Evolutionary conservation across 2,113 vertebrate species (phyloP).

Genomic region (Prietella phreatophila): DNA sequence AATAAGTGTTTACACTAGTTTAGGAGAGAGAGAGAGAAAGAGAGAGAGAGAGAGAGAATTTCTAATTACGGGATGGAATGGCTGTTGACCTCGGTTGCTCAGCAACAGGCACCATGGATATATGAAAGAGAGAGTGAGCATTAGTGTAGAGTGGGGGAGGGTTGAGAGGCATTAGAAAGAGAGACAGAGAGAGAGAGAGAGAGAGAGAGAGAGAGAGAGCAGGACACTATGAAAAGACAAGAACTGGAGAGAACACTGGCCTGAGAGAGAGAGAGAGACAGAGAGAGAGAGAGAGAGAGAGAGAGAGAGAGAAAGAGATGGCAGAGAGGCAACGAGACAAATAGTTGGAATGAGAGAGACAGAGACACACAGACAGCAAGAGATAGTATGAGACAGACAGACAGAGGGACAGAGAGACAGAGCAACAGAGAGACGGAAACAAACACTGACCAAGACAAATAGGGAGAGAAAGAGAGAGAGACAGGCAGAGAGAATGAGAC

Average conservation of each 20-base stretch:
- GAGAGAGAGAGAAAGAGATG: background rate
- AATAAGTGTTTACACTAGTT: background rate
- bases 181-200: background rate
- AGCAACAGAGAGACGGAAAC: background rate
- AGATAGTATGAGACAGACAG: background rate
- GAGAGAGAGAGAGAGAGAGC: background rate
- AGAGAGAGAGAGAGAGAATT: conserved; percentile 50
- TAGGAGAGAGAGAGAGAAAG: conserved; percentile 15
- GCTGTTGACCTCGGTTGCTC: conserved; percentile 66
- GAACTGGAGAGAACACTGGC: background rate
- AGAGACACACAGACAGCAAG: background rate
- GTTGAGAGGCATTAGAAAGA: conserved; percentile 30
- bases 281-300: background rate
- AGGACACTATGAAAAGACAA: background rate
- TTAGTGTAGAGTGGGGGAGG: conserved; percentile 53
- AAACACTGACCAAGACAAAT: background rate
- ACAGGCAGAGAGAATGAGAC: background rate
- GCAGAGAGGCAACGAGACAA: background rate
- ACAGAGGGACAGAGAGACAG: background rate
- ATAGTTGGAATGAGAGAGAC: background rate
- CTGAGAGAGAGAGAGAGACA: background rate
- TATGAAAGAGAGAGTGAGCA: conserved; percentile 56
- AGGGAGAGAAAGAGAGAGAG: background rate
- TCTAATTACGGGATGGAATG: conserved; percentile 76
- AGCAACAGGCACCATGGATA: conserved; percentile 72